phyloP scores from a whole-genome alignment of 2,888 invertebrate species.

The Pecten maximus region DNA sequence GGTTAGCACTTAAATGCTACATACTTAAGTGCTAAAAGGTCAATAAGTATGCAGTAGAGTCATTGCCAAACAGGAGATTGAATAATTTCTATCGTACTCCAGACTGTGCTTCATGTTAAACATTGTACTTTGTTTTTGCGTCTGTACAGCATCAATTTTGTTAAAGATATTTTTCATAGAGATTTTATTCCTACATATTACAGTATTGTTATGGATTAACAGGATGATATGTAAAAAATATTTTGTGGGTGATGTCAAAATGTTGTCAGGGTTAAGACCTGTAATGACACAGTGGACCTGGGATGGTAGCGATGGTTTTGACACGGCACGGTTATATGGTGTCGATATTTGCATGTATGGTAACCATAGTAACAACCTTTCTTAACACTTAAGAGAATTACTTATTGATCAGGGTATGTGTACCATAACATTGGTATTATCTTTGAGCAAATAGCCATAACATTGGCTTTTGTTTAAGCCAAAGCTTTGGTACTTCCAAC shows the following conservation, averaged over 20 bases:
- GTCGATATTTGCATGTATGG: not conserved
- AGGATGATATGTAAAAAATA: not conserved
- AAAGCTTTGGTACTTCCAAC: too few species aligned
- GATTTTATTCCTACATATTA: not conserved
- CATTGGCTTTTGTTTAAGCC: too few species aligned
- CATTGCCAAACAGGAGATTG: constrained; percentile 7
- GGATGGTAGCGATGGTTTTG: not conserved
- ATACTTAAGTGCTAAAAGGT: not conserved
- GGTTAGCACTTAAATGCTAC: not conserved
- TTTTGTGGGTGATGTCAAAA: not conserved
- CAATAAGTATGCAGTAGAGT: not conserved
- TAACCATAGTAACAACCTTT: too few species aligned
- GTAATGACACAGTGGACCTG: too few species aligned
- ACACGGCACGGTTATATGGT: not conserved
- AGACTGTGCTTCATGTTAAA: not conserved
- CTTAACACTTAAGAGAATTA: too few species aligned
- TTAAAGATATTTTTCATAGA: not conserved
- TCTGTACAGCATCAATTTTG: not conserved
- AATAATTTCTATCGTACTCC: not conserved
- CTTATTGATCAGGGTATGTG: too few species aligned
- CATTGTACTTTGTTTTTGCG: not conserved
- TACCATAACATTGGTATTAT: too few species aligned
- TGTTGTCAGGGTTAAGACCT: not conserved
- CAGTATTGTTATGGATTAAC: not conserved
- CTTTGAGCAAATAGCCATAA: too few species aligned